A percentile compares a stretch with the other conserved stretches of the same genome.
Conservation (phyloP, 1,140 invertebrate species). For the Periplaneta americana region DNA sequence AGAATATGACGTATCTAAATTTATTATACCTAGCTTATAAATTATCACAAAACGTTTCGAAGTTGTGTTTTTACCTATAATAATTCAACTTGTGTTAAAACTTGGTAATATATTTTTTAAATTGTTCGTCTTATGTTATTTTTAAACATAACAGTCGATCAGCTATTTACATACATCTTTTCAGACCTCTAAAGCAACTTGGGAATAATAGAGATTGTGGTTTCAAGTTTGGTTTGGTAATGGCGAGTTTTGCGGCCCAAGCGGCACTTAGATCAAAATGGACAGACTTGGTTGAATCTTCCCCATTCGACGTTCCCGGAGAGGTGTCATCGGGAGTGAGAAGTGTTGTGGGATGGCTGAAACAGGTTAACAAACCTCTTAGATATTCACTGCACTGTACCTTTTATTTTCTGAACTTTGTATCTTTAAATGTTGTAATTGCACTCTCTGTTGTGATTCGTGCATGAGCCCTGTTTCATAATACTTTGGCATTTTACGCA, state of each 20-base stretch:
- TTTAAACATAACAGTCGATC: not conserved
- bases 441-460: not conserved
- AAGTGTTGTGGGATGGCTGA: slow-evolving; percentile 68
- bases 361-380: slow-evolving; percentile 49
- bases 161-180: not conserved
- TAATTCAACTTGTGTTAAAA: too few relatives aligned
- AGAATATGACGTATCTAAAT: too few relatives aligned
- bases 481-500: not conserved
- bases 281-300: slow-evolving; percentile 59
- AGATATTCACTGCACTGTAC: not conserved
- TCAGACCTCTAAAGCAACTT: not conserved
- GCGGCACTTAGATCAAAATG: slow-evolving; percentile 56
- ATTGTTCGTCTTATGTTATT: not conserved
- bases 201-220: not conserved
- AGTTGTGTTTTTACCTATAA: too few relatives aligned
- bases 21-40: too few relatives aligned
- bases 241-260: slow-evolving; percentile 60
- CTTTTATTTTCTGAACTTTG: not conserved
- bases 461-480: not conserved
- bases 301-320: slow-evolving; percentile 49
- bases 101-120: too few relatives aligned
- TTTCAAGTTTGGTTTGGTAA: slow-evolving; percentile 26
- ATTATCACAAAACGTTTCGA: too few relatives aligned
- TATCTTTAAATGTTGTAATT: not conserved
- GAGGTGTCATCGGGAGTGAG: slow-evolving; percentile 60